A percentile compares a stretch with the other conserved stretches of the same genome.
phyloP scores from a whole-genome alignment of 2,113 vertebrate species.

The Oreamnos americanus region DNA sequence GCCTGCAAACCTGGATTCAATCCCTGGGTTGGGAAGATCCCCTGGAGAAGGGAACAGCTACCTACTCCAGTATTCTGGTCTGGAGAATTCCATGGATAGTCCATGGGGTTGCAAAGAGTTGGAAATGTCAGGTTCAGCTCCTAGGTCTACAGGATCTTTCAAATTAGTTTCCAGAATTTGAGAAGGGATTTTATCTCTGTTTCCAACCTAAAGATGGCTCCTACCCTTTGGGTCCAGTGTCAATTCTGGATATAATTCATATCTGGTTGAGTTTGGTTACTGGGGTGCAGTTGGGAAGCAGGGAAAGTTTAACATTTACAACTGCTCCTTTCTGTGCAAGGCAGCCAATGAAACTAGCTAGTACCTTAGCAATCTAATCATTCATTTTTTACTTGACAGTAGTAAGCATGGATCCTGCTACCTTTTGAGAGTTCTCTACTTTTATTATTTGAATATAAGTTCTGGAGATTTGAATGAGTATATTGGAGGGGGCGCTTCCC shows the following conservation, averaged over 20 bases:
- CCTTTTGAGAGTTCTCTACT: background rate
- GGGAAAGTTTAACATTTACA: background rate
- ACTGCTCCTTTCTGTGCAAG: background rate
- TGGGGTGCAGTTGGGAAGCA: background rate
- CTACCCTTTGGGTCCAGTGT: background rate
- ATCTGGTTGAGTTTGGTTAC: background rate
- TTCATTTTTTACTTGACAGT: background rate
- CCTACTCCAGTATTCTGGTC: background rate
- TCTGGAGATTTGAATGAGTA: background rate
- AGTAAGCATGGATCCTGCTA: background rate
- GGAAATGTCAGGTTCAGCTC: background rate
- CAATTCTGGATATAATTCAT: background rate
- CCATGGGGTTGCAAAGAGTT: background rate
- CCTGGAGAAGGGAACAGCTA: background rate
- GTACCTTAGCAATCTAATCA: background rate
- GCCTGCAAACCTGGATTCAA: background rate
- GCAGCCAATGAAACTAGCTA: background rate
- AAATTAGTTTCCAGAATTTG: background rate
- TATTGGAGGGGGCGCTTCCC: fast-evolving
- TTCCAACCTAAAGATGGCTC: background rate
- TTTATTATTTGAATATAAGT: slow-evolving; percentile 2
- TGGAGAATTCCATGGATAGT: background rate
- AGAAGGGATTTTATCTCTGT: background rate
- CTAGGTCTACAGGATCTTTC: background rate
- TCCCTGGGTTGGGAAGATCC: background rate